Base-by-base conservation (phyloP, 2,113 vertebrate species). In the Nycticryphes semicollaris region DNA sequence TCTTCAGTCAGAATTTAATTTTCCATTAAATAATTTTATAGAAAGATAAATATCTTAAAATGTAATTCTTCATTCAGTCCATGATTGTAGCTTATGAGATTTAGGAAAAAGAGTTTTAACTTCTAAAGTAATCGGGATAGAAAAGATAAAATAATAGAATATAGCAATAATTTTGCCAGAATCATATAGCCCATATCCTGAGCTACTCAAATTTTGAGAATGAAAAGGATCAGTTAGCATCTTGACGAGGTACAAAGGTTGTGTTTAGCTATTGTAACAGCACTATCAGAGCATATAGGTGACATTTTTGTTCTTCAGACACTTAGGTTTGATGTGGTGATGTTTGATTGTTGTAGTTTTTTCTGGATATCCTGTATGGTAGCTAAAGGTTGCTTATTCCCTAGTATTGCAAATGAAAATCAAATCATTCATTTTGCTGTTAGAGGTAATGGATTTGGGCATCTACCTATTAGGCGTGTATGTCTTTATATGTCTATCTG, bases 41-140 rank as follows among this genome's bases (percentile, higher is more conserved):
- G 62, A 74, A 91, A 59, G n/a, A 37, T 87, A 95, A 81, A 79
- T 96, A 84, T 79, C 89, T 87, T 60, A 64, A 96, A 81, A 47
- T 76, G 6, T 39, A 63, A 7, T 70, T 51, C 19, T 88, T 95
- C 28, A 27, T 35, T 56, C 64, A 62, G 75, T 74, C 92, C 12
- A 41, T 37, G 5, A n/a, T 74, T 20, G 31, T 50, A 50, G 43
- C 57, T 89, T 54, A 33, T 82, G 76, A 45, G 54, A n/a, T 68
- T 39, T 43, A 70, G 12, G 27, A 50, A 39, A 78, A 53, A 45
- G 10, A 75, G 17, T 76, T 87, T 51, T 41, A 33, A 37, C 79
- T 91, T 63, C 8, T 84, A 43, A 89, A 82, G 50, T 57, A 57
- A 62, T 41, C 3, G 37, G 47, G 6, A 59, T 45, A 21, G 30